Evolutionary conservation across 2,797 vertebrate species (phyloP).

Genomic region (Aplochiton taeniatus): DNA sequence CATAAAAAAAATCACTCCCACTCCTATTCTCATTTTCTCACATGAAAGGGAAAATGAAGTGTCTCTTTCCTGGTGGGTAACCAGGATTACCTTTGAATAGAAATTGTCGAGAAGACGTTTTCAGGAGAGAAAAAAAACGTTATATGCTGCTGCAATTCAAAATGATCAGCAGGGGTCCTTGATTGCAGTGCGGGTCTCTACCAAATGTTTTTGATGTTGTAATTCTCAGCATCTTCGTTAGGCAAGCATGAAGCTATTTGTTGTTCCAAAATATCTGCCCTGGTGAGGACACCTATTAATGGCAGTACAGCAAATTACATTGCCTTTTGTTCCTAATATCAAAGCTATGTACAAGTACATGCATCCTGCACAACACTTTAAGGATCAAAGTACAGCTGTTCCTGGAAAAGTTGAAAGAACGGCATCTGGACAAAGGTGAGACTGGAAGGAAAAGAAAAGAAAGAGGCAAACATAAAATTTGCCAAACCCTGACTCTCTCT

Average conservation of each 20-base stretch:
- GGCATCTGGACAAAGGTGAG: neutral
- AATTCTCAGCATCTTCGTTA: neutral
- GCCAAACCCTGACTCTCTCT: slow-evolving; percentile 67
- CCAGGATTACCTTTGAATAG: slow-evolving; percentile 5
- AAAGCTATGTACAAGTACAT: neutral
- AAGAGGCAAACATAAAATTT: slow-evolving; percentile 1
- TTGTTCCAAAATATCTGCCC: neutral
- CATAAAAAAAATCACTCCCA: neutral
- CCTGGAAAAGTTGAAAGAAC: neutral
- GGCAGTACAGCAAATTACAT: slow-evolving; percentile 2
- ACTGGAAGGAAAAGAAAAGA: slow-evolving; percentile 28
- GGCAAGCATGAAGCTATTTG: neutral
- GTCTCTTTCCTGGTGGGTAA: neutral
- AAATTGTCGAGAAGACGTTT: neutral
- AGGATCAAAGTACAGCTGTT: neutral
- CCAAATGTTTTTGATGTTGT: neutral
- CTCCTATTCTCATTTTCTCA: neutral
- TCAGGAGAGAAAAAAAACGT: neutral
- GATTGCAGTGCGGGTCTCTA: neutral
- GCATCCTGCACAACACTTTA: neutral
- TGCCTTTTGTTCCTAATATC: neutral
- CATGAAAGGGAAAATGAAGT: slow-evolving; percentile 12
- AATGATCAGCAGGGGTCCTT: neutral
- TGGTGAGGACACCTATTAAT: neutral
- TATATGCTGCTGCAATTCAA: neutral